phyloP scores from a whole-genome alignment of 1,140 invertebrate species.

The Probaryconus sp. region DNA sequence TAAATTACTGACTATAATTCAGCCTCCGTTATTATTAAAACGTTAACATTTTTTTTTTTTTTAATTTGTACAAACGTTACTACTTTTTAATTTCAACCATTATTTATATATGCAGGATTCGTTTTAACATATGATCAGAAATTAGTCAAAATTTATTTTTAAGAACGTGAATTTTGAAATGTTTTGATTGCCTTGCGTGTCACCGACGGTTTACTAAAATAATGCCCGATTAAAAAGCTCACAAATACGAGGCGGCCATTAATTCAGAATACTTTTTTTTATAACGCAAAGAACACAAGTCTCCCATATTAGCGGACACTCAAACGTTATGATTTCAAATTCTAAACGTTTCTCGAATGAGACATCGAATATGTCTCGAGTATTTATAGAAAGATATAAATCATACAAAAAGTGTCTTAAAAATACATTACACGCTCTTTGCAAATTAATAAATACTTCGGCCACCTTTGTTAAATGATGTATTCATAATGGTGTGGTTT shows the following conservation, averaged over 20 bases:
- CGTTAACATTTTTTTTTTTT: background rate
- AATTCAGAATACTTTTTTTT: slow-evolving; percentile 21
- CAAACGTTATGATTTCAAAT: slow-evolving; percentile 19
- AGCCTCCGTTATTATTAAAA: slow-evolving; percentile 2
- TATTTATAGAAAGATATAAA: slow-evolving; percentile 48
- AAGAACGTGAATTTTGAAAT: too few relatives aligned
- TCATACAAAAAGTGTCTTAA: slow-evolving; percentile 52
- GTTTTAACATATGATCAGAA: too few relatives aligned
- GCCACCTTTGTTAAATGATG: slow-evolving; percentile 22
- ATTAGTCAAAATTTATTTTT: too few relatives aligned
- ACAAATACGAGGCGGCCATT: background rate
- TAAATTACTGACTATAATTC: slow-evolving; percentile 19
- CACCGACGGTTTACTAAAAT: too few relatives aligned
- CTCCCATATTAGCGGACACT: too few relatives aligned
- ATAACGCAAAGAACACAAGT: too few relatives aligned
- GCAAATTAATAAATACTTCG: slow-evolving; percentile 37
- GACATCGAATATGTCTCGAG: slow-evolving; percentile 32
- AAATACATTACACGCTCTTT: slow-evolving; percentile 41
- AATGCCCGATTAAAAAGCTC: too few relatives aligned
- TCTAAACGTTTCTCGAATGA: slow-evolving; percentile 40
- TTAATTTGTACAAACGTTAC: too few relatives aligned
- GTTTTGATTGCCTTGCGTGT: too few relatives aligned
- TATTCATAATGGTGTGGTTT: too few relatives aligned
- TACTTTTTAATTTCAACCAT: too few relatives aligned
- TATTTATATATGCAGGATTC: too few relatives aligned